Evolutionary conservation across 2,113 vertebrate species (phyloP).

Genomic region (Halichoerus grypus): DNA sequence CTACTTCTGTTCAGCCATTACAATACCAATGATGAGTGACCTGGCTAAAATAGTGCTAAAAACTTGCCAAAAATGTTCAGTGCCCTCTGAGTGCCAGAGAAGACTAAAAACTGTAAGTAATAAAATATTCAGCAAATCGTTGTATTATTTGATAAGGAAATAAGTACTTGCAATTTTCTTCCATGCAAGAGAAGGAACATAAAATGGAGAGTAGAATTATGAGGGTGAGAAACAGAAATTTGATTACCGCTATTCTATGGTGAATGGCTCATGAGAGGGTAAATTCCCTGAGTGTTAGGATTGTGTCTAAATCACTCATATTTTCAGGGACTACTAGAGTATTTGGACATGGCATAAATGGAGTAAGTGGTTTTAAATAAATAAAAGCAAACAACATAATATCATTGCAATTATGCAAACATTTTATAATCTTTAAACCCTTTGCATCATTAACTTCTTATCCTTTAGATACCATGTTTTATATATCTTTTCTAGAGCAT

Average conservation of each 20-base stretch:
- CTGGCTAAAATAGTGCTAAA: conserved; percentile 57
- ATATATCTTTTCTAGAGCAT: neutral
- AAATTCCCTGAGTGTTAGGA: neutral
- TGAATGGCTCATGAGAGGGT: conserved; percentile 21
- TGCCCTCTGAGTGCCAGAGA: neutral
- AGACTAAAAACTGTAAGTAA: neutral
- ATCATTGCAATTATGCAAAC: neutral
- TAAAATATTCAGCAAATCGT: conserved; percentile 57
- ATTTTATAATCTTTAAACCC: neutral
- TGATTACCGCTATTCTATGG: neutral
- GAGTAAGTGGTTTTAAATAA: conserved; percentile 9
- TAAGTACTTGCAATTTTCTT: neutral
- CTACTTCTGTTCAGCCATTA: conserved; percentile 66
- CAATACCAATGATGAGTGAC: conserved; percentile 43
- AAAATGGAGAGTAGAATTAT: neutral
- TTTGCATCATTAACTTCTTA: neutral
- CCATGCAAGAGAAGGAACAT: conserved; percentile 39
- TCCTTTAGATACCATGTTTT: neutral
- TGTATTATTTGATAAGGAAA: conserved; percentile 19
- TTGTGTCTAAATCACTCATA: neutral
- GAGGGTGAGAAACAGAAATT: neutral
- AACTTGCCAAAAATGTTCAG: neutral
- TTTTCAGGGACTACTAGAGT: neutral
- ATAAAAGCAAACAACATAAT: neutral
- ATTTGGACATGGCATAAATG: neutral